Percentiles rank a stretch among this genome's conserved stretches.
Evolutionary conservation across 2,888 invertebrate species (phyloP).

Genomic region (Rugalucina vietnamica): DNA sequence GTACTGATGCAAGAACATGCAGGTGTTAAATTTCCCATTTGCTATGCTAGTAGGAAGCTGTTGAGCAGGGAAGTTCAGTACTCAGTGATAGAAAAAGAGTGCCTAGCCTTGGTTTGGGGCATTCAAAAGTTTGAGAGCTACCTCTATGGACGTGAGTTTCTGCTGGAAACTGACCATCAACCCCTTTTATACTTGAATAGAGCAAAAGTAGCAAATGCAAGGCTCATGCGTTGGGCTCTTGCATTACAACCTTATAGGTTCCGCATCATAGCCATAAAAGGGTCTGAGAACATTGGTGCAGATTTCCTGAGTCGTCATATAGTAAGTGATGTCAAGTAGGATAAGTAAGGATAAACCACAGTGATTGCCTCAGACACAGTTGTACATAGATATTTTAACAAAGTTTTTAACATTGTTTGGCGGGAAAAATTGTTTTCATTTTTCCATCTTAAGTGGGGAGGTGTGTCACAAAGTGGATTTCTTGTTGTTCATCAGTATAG

Average conservation of each 20-base stretch:
- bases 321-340: not conserved
- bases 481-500: no score
- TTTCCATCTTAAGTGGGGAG: not conserved
- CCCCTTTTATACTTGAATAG: constrained; percentile 10
- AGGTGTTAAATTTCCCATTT: not conserved
- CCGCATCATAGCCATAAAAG: not conserved
- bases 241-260: constrained; percentile 11
- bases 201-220: constrained; percentile 1
- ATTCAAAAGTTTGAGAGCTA: constrained; percentile 16
- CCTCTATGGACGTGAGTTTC: constrained; percentile 16
- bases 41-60: constrained; percentile 16
- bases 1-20: constrained; percentile 16
- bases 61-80: not conserved
- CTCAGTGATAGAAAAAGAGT: constrained; percentile 18
- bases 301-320: constrained; percentile 10
- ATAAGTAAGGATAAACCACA: not conserved
- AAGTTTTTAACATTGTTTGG: not conserved
- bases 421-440: not conserved
- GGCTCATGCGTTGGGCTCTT: constrained; percentile 16
- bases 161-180: constrained; percentile 22
- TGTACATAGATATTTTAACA: not conserved
- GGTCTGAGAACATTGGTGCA: constrained; percentile 18
- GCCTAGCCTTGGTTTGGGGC: constrained; percentile 16
- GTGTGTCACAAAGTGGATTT: not conserved
- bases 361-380: not conserved